Evolutionary conservation across 2,797 vertebrate genomes (phyloP).

Genomic region (Bradypus variegatus): DNA sequence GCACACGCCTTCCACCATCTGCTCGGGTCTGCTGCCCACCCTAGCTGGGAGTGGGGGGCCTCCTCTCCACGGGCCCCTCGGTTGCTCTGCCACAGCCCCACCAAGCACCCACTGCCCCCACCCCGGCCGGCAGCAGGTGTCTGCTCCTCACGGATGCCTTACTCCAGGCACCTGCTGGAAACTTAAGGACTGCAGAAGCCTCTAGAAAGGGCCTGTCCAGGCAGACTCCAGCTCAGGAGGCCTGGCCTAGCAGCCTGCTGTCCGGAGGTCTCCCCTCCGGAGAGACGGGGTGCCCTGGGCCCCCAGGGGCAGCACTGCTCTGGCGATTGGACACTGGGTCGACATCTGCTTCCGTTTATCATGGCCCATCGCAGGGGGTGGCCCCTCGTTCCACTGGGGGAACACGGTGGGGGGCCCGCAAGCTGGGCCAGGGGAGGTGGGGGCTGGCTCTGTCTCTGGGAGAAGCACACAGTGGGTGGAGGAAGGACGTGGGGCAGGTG

Average conservation of each 20-base stretch:
- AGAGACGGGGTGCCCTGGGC: fast-evolving
- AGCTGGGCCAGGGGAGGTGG: fast-evolving
- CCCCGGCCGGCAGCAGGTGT: neutral
- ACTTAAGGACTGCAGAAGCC: neutral
- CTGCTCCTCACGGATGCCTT: no score
- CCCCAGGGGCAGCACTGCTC: neutral
- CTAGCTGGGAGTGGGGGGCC: fast-evolving
- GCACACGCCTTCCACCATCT: no score
- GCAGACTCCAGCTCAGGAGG: no score
- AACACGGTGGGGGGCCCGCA: fast-evolving
- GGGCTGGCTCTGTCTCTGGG: neutral
- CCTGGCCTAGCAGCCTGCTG: neutral
- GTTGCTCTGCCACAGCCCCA: neutral
- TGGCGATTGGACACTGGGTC: neutral
- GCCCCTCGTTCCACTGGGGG: neutral
- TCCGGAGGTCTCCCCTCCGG: neutral
- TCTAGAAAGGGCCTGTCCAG: neutral
- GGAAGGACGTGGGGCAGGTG: no score
- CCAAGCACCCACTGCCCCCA: neutral
- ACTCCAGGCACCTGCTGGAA: neutral
- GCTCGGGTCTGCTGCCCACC: no score
- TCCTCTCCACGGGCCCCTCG: neutral
- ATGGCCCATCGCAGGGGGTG: neutral
- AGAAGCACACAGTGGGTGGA: neutral
- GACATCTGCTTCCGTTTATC: fast-evolving